Percentiles rank a stretch among this genome's conserved stretches.
These are phyloP conservation scores for Lepus oiostolus DNA, from an alignment of 2,797 vertebrate species.

Conservation along the genomic window DNA sequence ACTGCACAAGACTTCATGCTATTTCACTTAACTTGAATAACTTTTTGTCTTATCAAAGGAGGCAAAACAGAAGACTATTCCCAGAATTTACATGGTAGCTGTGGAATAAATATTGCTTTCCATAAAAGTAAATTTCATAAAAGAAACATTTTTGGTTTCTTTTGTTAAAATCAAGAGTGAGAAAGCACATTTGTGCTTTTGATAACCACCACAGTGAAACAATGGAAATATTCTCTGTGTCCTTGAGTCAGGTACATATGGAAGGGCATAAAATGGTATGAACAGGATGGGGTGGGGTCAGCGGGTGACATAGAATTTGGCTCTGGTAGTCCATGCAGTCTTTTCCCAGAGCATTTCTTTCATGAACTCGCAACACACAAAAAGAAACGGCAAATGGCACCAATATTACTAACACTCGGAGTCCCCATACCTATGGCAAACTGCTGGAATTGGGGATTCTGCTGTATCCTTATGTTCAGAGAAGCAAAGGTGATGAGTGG, in stretches of 20 bases:
- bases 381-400: neutral
- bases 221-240: neutral
- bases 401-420: neutral
- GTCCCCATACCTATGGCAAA: neutral
- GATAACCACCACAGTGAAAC: neutral
- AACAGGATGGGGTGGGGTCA: too few species aligned
- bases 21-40: conserved; percentile 65
- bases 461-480: neutral
- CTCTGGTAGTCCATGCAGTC: neutral
- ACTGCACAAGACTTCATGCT: conserved; percentile 70
- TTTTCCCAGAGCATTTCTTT: neutral
- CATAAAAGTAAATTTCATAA: neutral
- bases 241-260: neutral
- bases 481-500: neutral
- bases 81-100: conserved; percentile 22
- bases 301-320: neutral
- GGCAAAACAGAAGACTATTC: conserved; percentile 63
- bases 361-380: neutral
- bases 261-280: neutral
- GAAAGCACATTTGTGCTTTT: neutral
- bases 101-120: neutral
- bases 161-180: conserved; percentile 26
- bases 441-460: neutral
- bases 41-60: conserved; percentile 57
- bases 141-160: neutral